These are phyloP conservation scores for Platygyra sinensis DNA, from an alignment of 64 coral and sea anemone genomes.

Conservation along the genomic window DNA sequence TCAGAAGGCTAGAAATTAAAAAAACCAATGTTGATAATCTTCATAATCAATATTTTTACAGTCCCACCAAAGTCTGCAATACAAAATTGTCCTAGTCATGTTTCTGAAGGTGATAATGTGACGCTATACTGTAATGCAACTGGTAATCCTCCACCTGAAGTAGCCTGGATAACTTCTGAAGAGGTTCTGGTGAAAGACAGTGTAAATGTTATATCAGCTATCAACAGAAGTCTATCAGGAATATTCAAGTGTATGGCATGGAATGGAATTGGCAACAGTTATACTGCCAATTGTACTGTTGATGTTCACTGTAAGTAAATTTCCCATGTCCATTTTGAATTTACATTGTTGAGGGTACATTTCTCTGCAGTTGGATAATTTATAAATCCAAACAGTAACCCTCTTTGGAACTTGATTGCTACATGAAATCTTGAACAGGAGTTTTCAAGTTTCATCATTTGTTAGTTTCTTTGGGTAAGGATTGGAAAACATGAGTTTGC, in stretches of 20 bases:
- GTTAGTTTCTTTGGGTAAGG: no score
- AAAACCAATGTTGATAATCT: no score
- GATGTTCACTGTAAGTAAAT: slow-evolving; percentile 22
- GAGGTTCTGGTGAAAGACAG: not conserved
- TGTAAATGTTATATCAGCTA: not conserved
- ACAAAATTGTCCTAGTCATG: not conserved
- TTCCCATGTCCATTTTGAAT: not conserved
- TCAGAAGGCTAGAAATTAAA: no score
- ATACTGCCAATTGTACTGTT: not conserved
- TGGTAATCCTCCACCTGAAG: not conserved
- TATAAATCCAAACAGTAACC: no score
- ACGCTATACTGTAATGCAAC: slow-evolving; percentile 29
- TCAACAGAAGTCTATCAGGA: not conserved
- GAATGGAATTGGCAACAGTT: not conserved
- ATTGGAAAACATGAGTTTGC: no score
- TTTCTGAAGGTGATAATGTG: not conserved
- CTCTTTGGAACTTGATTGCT: no score
- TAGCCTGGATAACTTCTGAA: not conserved
- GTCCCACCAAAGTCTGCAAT: not conserved
- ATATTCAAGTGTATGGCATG: not conserved
- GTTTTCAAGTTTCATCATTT: no score
- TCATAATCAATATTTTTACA: not conserved
- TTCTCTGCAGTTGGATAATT: no score
- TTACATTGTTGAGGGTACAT: no score
- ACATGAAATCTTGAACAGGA: no score